These are phyloP conservation scores for Dorcus hopei DNA, from an alignment of 2,888 invertebrate species.

Conservation along the genomic window DNA sequence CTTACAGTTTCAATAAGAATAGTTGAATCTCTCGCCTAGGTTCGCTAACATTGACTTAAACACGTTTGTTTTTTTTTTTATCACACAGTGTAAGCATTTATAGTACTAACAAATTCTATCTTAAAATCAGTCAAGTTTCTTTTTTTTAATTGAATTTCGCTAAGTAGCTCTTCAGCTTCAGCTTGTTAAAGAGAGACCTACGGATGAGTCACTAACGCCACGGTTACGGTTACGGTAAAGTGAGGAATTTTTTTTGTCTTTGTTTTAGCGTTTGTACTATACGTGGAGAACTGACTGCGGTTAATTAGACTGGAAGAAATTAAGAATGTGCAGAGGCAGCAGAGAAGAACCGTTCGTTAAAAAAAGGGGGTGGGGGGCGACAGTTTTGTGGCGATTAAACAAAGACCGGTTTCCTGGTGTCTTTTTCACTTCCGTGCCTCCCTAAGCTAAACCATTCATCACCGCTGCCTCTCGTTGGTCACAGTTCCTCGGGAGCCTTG, in stretches of 20 bases:
- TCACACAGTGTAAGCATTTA: conserved; percentile 11
- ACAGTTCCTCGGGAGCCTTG: conserved; percentile 41
- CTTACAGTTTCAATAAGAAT: too few relatives aligned
- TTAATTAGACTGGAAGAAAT: too few relatives aligned
- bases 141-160: conserved; percentile 14
- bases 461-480: conserved; percentile 24
- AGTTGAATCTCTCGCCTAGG: too few relatives aligned
- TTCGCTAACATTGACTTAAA: neutral
- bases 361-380: too few relatives aligned
- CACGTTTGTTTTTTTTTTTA: neutral
- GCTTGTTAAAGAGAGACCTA: too few relatives aligned
- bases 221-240: too few relatives aligned
- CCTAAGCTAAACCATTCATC: conserved; percentile 36
- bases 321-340: too few relatives aligned
- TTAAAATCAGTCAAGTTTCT: conserved; percentile 12
- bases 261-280: too few relatives aligned
- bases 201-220: too few relatives aligned
- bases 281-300: too few relatives aligned
- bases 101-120: neutral
- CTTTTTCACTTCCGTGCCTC: conserved; percentile 31
- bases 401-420: conserved; percentile 33
- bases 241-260: too few relatives aligned
- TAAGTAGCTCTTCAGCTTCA: neutral
- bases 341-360: too few relatives aligned
- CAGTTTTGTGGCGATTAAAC: conserved; percentile 25